Conservation (phyloP, 64 coral and sea anemone genomes). For the Orbicella faveolata region DNA sequence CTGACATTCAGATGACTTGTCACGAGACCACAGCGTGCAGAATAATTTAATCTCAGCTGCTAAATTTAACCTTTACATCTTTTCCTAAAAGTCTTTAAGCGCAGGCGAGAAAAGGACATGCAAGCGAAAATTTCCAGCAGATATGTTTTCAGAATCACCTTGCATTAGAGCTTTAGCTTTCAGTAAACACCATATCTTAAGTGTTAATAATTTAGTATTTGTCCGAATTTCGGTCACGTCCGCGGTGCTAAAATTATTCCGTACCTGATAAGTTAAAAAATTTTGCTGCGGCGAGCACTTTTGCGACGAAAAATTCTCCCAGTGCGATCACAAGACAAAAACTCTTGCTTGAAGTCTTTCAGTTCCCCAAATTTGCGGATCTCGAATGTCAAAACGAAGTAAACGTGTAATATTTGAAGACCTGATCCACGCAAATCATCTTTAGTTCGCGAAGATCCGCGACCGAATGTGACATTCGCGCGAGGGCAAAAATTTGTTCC, state of each 20-base stretch:
- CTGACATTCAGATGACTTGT: not conserved
- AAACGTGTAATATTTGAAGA: not conserved
- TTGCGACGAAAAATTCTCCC: not conserved
- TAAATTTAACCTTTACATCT: not conserved
- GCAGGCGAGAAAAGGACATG: not conserved
- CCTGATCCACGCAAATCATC: not conserved
- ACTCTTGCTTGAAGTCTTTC: not conserved
- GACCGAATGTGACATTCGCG: not conserved
- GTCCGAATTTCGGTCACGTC: conserved; percentile 27
- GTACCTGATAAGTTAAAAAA: not conserved
- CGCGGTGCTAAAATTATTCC: not conserved
- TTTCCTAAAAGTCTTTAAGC: not conserved
- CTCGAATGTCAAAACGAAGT: not conserved
- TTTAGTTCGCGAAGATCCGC: not conserved
- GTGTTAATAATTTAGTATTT: conserved; percentile 50
- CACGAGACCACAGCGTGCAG: not conserved
- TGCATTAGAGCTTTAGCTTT: not conserved
- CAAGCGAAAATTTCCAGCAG: not conserved
- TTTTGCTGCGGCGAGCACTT: not conserved
- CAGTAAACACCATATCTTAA: not conserved
- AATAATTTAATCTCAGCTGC: conserved; percentile 2
- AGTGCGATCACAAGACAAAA: not conserved
- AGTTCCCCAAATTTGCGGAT: not conserved
- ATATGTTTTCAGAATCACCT: not conserved
- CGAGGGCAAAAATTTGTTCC: not conserved